Percentiles rank a stretch among this genome's conserved stretches.
phyloP scores from a whole-genome alignment of 2,888 invertebrate species.

The Lymantria dispar region DNA sequence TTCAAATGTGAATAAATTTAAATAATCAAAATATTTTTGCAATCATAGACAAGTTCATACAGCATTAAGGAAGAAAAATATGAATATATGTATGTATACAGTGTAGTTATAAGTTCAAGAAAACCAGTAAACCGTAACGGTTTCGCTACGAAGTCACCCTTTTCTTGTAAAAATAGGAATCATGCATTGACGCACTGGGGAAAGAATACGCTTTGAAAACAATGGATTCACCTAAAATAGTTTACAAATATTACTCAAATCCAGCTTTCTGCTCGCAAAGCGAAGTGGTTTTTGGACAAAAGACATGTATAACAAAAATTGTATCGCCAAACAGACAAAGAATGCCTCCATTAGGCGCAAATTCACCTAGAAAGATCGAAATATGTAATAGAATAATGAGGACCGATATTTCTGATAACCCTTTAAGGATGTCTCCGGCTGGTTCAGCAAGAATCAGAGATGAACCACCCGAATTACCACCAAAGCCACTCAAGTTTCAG shows the following conservation, averaged over 20 bases:
- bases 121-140: constrained; percentile 28
- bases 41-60: background rate
- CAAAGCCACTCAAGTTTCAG: constrained; percentile 69
- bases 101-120: constrained; percentile 4
- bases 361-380: constrained; percentile 68
- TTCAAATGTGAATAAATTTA: background rate
- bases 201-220: constrained; percentile 53
- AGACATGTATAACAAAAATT: constrained; percentile 59
- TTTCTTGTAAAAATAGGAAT: constrained; percentile 32
- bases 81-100: background rate
- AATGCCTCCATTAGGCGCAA: constrained; percentile 73
- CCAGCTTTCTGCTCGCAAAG: constrained; percentile 91
- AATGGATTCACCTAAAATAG: constrained; percentile 78
- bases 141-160: constrained; percentile 56
- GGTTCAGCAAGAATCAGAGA: constrained; percentile 50
- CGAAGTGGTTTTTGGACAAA: constrained; percentile 81
- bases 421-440: constrained; percentile 61
- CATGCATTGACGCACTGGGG: constrained; percentile 50
- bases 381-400: constrained; percentile 64
- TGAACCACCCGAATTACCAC: constrained; percentile 70
- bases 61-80: background rate
- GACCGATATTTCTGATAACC: constrained; percentile 77
- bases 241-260: constrained; percentile 88
- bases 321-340: constrained; percentile 52
- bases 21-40: too few species aligned